Evolutionary conservation across 2,888 invertebrate genomes (phyloP), one percentile per base, ranked within the genome.

Genomic region (Drosophila macrospina): DNA sequence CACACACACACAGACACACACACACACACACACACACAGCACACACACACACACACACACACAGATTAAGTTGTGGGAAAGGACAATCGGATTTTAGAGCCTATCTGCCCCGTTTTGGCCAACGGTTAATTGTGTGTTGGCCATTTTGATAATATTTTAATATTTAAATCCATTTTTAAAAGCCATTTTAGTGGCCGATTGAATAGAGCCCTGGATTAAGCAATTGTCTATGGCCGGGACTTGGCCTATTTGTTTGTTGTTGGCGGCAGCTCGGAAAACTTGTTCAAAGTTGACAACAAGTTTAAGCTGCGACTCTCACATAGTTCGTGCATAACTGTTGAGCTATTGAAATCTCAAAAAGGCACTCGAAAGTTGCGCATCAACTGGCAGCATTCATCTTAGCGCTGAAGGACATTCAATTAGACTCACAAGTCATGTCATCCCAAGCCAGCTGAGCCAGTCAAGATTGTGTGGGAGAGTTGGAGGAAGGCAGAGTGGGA

Each of bases 71-170:
- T 10, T 20, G 41, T 26, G 44, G 28, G 42, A 34, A 16, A 24
- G n/a, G 8, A 10, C n/a, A 26, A 5, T 8, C 15, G 13, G 7
- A 4, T 13, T 20, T 41, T 41, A 15, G 26, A n/a, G 11, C 7
- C 42, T 34, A 8, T 7, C n/a, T 16, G n/a, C 13, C 24, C 10
- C n/a, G n/a, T 11, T 5, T n/a, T 15, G 24, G 5, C 15, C 28
- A 10, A 6, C 34, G 28, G 20, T 10, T 52, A 64, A 76, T 74
- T 72, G 76, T 74, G 78, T 86, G 87, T 55, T 36, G 47, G 64
- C 48, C 66, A 44, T 84, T 84, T 73, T 70, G 68, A 75, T 79
- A 70, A 78, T 86, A 84, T 80, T 86, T 86, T 80, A 82, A 72
- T 86, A 78, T 72, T 70, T 78, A 70, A 78, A 81, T 70, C 68